These are phyloP conservation scores for Quadroppia sp. DNA, from an alignment of 2,888 invertebrate species.

Conservation along the genomic window DNA sequence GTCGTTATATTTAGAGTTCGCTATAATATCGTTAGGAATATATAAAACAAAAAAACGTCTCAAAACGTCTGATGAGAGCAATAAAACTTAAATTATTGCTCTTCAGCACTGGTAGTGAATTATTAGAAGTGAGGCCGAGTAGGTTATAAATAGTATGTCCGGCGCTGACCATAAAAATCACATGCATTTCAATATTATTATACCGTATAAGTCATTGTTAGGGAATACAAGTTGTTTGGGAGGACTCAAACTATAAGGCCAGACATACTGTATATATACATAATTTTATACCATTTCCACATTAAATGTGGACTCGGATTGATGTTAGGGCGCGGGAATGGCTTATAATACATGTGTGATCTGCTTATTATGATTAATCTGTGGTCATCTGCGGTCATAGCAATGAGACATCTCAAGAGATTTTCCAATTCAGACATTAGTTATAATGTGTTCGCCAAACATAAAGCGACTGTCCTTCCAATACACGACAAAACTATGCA, in stretches of 20 bases:
- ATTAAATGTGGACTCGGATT: constrained; percentile 2
- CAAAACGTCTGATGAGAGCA: constrained; percentile 8
- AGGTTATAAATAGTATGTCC: constrained; percentile 11
- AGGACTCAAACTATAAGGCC: not conserved
- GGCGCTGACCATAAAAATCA: constrained; percentile 10
- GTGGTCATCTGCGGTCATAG: not conserved
- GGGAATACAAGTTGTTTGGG: constrained; percentile 3
- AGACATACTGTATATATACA: not conserved
- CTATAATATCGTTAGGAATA: not conserved
- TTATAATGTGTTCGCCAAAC: not conserved
- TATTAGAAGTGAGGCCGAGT: not conserved
- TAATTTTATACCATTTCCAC: not conserved
- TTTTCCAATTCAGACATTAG: not conserved
- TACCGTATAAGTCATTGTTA: too few species aligned
- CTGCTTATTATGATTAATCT: constrained; percentile 25
- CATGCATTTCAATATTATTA: constrained; percentile 8
- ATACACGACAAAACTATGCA: too few species aligned
- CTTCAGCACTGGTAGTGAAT: not conserved
- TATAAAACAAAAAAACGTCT: not conserved
- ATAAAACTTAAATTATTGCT: constrained; percentile 12
- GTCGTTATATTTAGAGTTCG: not conserved
- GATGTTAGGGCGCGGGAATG: not conserved
- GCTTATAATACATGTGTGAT: constrained; percentile 17
- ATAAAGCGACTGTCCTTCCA: not conserved
- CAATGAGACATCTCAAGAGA: not conserved